Base-by-base conservation (phyloP, 2,797 vertebrate genomes). In the Acanthis flammea region DNA sequence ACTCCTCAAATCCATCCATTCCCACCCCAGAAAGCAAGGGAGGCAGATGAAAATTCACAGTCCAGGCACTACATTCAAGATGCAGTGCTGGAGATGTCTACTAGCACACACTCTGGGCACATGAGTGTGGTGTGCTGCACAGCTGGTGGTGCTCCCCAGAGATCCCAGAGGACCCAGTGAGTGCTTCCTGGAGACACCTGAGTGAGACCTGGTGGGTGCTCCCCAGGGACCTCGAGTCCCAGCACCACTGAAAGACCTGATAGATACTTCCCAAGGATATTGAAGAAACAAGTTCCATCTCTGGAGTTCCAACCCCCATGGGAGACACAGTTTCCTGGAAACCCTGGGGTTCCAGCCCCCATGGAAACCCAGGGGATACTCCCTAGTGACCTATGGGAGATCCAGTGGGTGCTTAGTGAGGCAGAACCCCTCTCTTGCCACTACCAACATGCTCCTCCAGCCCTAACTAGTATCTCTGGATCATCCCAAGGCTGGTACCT, bases 1-100 rank as follows among this genome's bases (percentile, higher is more conserved):
- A 41, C 37, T 27, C n/a, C 81, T 60, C 76, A 15, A 35, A 77
- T 50, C 30, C 45, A 50, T 7, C 28, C 5, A 0, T 39, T 42
- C 19, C 28, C 48, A 35, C 11, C 5, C n/a, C 19, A 54, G 19
- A 7, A 12, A 23, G 42, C 0, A 0, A 5, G 6, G 4, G 1
- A 48, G 28, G 24, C 31, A 31, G 53, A 10, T 0, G 15, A 28
- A 75, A 76, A 85, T 55, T 75, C 22, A 6, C 22, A 9, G 3
- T 33, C 3, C 25, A 16, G 54, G 19, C 47, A 11, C 39, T 33
- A 24, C 6, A 25, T 39, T 28, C 60, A 28, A 48, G 70, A 45
- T 80, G 65, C 21, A 41, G 8, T 47, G 65, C 74, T 61, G 54
- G 58, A 27, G 63, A 24, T 14, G 24, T 33, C 58, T 77, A 25